Percentiles rank a stretch among this genome's conserved stretches.
These are phyloP conservation scores for Morpho achilles DNA, from an alignment of 2,888 invertebrate genomes.

Conservation along the genomic window DNA sequence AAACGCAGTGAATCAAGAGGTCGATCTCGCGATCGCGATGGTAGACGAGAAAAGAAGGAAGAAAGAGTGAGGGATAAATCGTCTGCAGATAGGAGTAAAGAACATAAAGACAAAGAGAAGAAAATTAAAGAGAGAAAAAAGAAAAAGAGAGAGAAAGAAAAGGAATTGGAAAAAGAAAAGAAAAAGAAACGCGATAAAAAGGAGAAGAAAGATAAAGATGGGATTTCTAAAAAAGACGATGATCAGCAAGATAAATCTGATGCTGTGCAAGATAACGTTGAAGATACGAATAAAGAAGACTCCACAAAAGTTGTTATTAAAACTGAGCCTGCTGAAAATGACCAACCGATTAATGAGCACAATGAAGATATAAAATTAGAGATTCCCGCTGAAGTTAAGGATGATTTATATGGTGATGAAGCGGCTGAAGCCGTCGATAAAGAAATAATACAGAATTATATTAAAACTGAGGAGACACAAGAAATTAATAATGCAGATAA, in stretches of 20 bases:
- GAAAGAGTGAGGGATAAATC: constrained; percentile 62
- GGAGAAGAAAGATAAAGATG: constrained; percentile 73
- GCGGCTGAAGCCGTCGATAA: constrained; percentile 76
- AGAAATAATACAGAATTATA: constrained; percentile 78
- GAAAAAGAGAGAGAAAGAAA: constrained; percentile 75
- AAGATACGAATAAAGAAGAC: constrained; percentile 29
- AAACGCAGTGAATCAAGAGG: constrained; percentile 69
- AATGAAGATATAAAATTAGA: constrained; percentile 33
- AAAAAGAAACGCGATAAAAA: constrained; percentile 76
- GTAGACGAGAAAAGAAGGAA: constrained; percentile 75
- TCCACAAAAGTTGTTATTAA: constrained; percentile 26
- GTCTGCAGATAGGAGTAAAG: constrained; percentile 67
- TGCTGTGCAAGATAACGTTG: constrained; percentile 18
- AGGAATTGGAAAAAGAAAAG: constrained; percentile 72
- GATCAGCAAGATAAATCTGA: constrained; percentile 36
- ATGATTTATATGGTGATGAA: constrained; percentile 77
- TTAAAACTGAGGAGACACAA: constrained; percentile 58
- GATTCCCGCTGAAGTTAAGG: constrained; percentile 36
- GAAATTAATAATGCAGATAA: constrained; percentile 30
- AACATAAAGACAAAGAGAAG: constrained; percentile 79
- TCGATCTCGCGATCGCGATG: constrained; percentile 72
- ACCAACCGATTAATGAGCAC: constrained; percentile 38
- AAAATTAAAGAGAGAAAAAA: constrained; percentile 62
- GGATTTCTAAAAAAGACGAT: constrained; percentile 35
- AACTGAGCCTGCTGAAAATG: constrained; percentile 26